Evolutionary conservation across 2,113 vertebrate genomes (phyloP), one percentile per base, ranked within the genome.

Genomic region (Megaleporinus macrocephalus): DNA sequence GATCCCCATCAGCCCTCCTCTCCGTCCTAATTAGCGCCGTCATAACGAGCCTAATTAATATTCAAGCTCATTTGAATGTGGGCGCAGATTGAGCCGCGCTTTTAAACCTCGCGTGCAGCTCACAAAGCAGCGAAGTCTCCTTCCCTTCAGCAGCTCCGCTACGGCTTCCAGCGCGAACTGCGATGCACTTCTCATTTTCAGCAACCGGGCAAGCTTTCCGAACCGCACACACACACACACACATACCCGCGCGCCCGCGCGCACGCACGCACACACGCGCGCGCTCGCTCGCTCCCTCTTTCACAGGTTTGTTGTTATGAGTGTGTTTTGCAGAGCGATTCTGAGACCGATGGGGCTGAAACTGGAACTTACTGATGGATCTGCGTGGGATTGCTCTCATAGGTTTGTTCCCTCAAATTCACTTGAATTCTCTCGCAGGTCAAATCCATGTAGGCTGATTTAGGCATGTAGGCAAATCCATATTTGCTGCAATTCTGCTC

Each of bases 21-120:
- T 95, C n/a, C 96, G 94, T 89, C 92, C 92, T 97, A 94, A 97
- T 97, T 95, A 97, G 95, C 95, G 91, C 91, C 95, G 94, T 95
- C 92, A 97, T 97, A 97, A 97, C 94, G 95, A 95, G 91, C 95
- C 92, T 96, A 96, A 97, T 96, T 94, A 97, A 95, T 91, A 94
- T 93, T 95, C 93, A 93, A 94, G 95, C 93, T 92, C 92, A 92
- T 91, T 78, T 72, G 88, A 93, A 91, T 93, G 93, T 86, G 89
- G 88, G 92, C 89, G 70, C 71, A 78, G 83, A 70, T 30, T 83
- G 81, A 55, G 79, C 84, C 57, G 57, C n/a, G n/a, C 10, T n/a
- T 26, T 61, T n/a, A 61, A 4, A 61, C 1, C 57, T 20, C 49
- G 49, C 2, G 49, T 16, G 49, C 47, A 16, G 49, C 53, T 51